Evolutionary conservation across 2,888 invertebrate species (phyloP), one percentile per base, ranked within the genome.

Genomic region (Dorcus hopei): DNA sequence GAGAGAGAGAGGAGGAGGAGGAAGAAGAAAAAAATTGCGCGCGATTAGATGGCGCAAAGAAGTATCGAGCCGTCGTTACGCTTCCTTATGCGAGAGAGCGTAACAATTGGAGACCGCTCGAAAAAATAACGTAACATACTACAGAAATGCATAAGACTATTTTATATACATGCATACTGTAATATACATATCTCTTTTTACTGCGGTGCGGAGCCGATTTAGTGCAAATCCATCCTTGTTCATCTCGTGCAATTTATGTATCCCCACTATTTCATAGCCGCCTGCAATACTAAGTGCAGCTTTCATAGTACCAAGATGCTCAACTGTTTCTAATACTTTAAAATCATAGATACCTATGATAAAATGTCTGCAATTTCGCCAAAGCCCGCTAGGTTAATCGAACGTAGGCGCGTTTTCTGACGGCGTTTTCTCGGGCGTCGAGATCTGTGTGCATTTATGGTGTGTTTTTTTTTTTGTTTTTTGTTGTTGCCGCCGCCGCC

Each of bases 271-370:
- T 64, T 61, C 64, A 61, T 39, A 58, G 58, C 66, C 65, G 67
- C 63, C 64, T 64, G 62, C 65, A 61, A 63, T 61, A 61, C 67
- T 63, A 67, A 68, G 64, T 65, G 66, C 68, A 67, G 69, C 68
- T 69, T 68, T 68, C 67, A 65, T 66, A 66, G 67, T 59, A 73
- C 73, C 73, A 74, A 76, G 76, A 77, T 75, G 73, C 72, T 73
- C 76, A 72, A 71, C 74, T 73, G 73, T 76, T 74, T 72, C 73
- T 67, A 72, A 73, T 73, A 72, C 68, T 70, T 65, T 55, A 60
- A 74, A 74, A 74, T 75, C 74, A 73, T 73, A 74, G 73, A 72
- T 72, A 73, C 69, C 71, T 70, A 70, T 71, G 71, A 59, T 59
- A 59, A 59, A 59, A 59, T 59, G 59, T 55, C 55, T 50, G 43